phyloP scores from a whole-genome alignment of 1,140 invertebrate species.

The Drosophila punjabiensis region DNA sequence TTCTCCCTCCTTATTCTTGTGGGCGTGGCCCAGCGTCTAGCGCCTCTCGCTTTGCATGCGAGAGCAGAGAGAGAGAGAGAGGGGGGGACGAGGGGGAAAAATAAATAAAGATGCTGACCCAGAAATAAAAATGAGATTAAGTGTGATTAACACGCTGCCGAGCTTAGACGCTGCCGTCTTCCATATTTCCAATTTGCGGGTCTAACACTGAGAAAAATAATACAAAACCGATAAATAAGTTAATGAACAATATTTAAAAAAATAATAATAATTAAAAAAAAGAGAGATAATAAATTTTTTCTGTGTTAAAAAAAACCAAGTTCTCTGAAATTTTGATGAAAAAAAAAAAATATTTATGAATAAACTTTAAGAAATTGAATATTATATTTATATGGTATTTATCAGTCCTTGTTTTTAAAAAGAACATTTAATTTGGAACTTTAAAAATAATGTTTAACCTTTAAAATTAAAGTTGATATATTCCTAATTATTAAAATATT shows the following conservation, averaged over 20 bases:
- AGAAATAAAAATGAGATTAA: slow-evolving; percentile 85
- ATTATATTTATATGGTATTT: no score
- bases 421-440: no score
- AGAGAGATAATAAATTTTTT: not conserved
- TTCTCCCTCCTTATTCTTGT: not conserved
- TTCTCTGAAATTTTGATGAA: no score
- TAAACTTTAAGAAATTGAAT: no score
- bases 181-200: slow-evolving; percentile 42
- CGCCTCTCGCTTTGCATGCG: slow-evolving; percentile 59
- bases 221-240: not conserved
- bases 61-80: not conserved
- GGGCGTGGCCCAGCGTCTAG: slow-evolving; percentile 50
- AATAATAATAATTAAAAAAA: not conserved
- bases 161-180: slow-evolving; percentile 61
- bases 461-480: no score
- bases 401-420: no score
- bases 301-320: no score
- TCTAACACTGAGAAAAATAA: slow-evolving; percentile 8
- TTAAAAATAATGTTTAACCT: no score
- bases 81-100: slow-evolving; percentile 8
- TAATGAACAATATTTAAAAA: not conserved
- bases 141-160: slow-evolving; percentile 83
- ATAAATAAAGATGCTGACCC: slow-evolving; percentile 81
- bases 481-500: no score
- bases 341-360: not conserved